These are phyloP conservation scores for Diphyllodes magnificus DNA, from an alignment of 2,113 vertebrate genomes.

Conservation along the genomic window DNA sequence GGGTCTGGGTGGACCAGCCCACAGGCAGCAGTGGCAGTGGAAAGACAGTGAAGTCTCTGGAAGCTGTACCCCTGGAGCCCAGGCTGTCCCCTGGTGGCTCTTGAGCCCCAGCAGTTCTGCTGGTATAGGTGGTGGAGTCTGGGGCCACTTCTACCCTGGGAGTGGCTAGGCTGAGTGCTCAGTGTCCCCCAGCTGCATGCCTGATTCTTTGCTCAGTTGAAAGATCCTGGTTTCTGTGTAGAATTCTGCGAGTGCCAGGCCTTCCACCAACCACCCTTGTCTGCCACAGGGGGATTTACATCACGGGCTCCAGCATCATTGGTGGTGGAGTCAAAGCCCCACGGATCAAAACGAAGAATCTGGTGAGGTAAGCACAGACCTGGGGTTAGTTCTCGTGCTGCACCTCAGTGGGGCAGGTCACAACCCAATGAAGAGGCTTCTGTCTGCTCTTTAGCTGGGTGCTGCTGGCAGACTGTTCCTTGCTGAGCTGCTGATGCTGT, in stretches of 20 bases:
- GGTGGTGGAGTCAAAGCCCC: conserved; percentile 97
- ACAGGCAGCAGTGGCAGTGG: not conserved
- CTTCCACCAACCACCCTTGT: conserved; percentile 1
- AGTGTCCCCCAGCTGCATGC: not conserved
- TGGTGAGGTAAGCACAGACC: conserved; percentile 84
- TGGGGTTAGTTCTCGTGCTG: not conserved
- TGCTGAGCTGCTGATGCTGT: not conserved
- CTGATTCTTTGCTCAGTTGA: not conserved
- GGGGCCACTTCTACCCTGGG: not conserved
- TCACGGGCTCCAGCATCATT: conserved; percentile 95
- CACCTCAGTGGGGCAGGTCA: not conserved
- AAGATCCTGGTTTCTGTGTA: not conserved
- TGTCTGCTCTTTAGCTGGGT: not conserved
- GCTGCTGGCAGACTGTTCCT: not conserved
- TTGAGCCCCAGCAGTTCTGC: not conserved
- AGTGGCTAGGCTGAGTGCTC: not conserved
- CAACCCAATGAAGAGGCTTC: not conserved
- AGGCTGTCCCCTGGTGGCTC: not conserved
- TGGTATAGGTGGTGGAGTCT: not conserved
- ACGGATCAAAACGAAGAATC: conserved; percentile 97
- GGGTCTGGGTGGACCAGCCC: not conserved
- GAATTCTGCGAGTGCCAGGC: not conserved
- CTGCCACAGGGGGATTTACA: conserved; percentile 90
- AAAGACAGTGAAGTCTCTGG: not conserved
- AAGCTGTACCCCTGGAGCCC: not conserved